Conservation (phyloP, 2,113 vertebrate species). For the Pseudorhombus dupliciocellatus region DNA sequence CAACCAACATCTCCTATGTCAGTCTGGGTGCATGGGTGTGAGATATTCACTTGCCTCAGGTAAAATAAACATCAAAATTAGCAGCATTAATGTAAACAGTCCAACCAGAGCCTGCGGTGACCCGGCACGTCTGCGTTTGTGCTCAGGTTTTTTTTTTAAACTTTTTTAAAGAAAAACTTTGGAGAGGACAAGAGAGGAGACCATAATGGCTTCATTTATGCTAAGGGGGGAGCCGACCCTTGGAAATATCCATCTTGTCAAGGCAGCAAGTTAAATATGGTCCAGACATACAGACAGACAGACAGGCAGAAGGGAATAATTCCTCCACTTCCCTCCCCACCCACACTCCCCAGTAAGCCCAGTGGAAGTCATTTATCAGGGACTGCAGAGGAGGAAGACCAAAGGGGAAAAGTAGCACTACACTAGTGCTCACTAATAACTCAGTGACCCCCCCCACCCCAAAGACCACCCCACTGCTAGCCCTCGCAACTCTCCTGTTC, state of each 20-base stretch:
- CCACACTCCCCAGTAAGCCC: slow-evolving; percentile 67
- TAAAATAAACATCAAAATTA: slow-evolving; percentile 22
- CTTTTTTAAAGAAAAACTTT: slow-evolving; percentile 37
- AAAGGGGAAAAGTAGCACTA: slow-evolving; percentile 56
- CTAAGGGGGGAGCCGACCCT: slow-evolving; percentile 46
- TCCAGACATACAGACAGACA: slow-evolving; percentile 66
- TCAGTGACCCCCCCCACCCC: slow-evolving; percentile 60
- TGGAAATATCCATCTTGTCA: slow-evolving; percentile 69
- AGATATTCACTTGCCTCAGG: not conserved
- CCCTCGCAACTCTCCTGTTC: slow-evolving; percentile 41
- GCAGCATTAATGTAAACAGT: slow-evolving; percentile 19
- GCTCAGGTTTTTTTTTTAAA: slow-evolving; percentile 51
- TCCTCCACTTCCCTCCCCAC: slow-evolving; percentile 70
- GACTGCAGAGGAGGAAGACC: slow-evolving; percentile 67
- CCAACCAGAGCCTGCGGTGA: slow-evolving; percentile 25
- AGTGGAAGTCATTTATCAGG: slow-evolving; percentile 75
- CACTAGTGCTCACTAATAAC: slow-evolving; percentile 71
- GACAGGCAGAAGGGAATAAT: slow-evolving; percentile 68
- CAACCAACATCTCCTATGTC: not conserved
- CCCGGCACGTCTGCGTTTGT: slow-evolving; percentile 46
- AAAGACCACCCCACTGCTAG: slow-evolving; percentile 64
- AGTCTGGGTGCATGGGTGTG: not conserved
- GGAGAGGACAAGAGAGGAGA: slow-evolving; percentile 34
- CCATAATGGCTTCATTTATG: slow-evolving; percentile 71
- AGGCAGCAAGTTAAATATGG: slow-evolving; percentile 69